These are phyloP conservation scores for Yponomeuta evonymella DNA, from an alignment of 2,888 invertebrate species.

Conservation along the genomic window DNA sequence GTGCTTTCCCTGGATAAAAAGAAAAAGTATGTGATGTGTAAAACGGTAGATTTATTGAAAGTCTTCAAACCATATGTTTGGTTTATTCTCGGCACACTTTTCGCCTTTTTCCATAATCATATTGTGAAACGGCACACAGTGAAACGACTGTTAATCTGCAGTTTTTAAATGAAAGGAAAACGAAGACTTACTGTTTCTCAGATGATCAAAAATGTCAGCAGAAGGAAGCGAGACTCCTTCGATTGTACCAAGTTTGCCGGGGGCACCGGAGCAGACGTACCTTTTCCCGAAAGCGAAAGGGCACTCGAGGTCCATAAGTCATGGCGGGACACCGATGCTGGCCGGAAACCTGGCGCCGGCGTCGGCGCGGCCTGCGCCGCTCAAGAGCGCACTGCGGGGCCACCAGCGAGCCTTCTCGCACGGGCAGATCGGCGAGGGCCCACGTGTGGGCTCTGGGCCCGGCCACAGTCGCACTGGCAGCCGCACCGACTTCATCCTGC, in stretches of 20 bases:
- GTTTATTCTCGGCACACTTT: slow-evolving; percentile 43
- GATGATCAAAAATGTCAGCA: slow-evolving; percentile 82
- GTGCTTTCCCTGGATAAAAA: slow-evolving; percentile 23
- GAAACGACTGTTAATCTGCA: slow-evolving; percentile 30
- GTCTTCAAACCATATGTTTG: slow-evolving; percentile 68
- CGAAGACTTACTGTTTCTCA: slow-evolving; percentile 56
- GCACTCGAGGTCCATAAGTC: slow-evolving; percentile 89
- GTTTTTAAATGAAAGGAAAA: slow-evolving; percentile 68
- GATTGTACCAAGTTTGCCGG: slow-evolving; percentile 66
- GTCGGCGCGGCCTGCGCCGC: slow-evolving; percentile 79
- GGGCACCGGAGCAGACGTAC: slow-evolving; percentile 72
- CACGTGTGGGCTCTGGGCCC: slow-evolving; percentile 55
- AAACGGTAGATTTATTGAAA: slow-evolving; percentile 58
- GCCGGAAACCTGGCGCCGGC: slow-evolving; percentile 50
- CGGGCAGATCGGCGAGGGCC: slow-evolving; percentile 86
- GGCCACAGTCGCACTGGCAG: slow-evolving; percentile 90
- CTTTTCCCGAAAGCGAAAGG: slow-evolving; percentile 75
- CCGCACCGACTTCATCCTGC: slow-evolving; percentile 92
- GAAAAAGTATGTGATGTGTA: slow-evolving; percentile 52
- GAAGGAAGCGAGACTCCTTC: slow-evolving; percentile 78
- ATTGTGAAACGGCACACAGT: slow-evolving; percentile 29
- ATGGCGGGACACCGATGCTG: slow-evolving; percentile 81
- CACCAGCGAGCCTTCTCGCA: slow-evolving; percentile 92
- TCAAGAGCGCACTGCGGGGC: slow-evolving; percentile 83
- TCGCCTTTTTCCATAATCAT: slow-evolving; percentile 23